A percentile compares a stretch with the other conserved stretches of the same genome.
phyloP scores from a whole-genome alignment of 2,113 vertebrate species.

The Gopherus flavomarginatus region DNA sequence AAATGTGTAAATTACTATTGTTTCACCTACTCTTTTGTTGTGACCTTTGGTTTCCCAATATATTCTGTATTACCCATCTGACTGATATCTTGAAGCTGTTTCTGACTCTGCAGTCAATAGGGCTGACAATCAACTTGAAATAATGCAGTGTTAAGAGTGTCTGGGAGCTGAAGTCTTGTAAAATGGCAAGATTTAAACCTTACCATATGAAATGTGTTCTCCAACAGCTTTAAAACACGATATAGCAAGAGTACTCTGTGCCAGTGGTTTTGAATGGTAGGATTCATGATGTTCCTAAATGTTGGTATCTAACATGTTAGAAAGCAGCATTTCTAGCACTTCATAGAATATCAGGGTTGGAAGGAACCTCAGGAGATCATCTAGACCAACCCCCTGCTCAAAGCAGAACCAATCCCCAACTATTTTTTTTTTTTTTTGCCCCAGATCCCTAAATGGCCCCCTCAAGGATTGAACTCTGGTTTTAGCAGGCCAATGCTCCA shows the following conservation, averaged over 20 bases:
- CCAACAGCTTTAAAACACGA: background rate
- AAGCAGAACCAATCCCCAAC: too few species aligned
- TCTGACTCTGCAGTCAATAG: background rate
- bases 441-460: too few species aligned
- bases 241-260: background rate
- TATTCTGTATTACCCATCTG: background rate
- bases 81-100: background rate
- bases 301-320: background rate
- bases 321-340: background rate
- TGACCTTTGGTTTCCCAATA: background rate
- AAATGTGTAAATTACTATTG: background rate
- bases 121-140: accelerated
- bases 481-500: too few species aligned
- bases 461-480: too few species aligned
- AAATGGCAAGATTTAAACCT: background rate
- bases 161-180: background rate
- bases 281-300: accelerated
- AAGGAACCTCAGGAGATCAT: too few species aligned
- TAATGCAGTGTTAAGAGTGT: background rate
- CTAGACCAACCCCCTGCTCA: too few species aligned
- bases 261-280: accelerated
- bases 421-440: too few species aligned
- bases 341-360: too few species aligned
- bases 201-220: background rate
- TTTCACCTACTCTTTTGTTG: background rate